Conservation (phyloP, 2,888 invertebrate species). For the Andricus curvator region DNA sequence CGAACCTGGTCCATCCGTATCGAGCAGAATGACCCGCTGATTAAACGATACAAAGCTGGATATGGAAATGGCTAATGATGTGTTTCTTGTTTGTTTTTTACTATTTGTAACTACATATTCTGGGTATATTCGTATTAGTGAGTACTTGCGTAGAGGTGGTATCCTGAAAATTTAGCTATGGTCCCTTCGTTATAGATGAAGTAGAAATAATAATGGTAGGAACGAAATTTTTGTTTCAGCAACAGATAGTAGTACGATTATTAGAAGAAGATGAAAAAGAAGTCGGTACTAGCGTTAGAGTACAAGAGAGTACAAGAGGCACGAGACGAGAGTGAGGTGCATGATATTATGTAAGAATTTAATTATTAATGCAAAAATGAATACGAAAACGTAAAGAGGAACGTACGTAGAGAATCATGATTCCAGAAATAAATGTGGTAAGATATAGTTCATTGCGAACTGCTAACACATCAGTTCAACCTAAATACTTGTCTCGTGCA, state of each 20-base stretch:
- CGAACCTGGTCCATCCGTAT: background rate
- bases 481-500: slow-evolving; percentile 87
- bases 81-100: background rate
- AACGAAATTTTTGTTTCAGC: background rate
- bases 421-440: background rate
- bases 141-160: slow-evolving; percentile 7
- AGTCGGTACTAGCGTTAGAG: background rate
- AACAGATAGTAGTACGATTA: background rate
- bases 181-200: background rate
- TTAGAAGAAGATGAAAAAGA: background rate
- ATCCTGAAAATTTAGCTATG: background rate
- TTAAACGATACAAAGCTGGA: background rate
- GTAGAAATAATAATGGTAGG: background rate
- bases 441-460: slow-evolving; percentile 14
- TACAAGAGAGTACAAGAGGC: slow-evolving; percentile 8
- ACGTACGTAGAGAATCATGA: slow-evolving; percentile 15
- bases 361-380: slow-evolving; percentile 59
- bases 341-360: slow-evolving; percentile 42
- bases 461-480: slow-evolving; percentile 31
- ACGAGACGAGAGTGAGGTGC: slow-evolving; percentile 60
- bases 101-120: background rate
- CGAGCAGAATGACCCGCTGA: background rate
- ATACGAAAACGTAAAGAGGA: background rate
- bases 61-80: background rate
- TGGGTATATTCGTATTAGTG: background rate